Evolutionary conservation across 2,797 vertebrate genomes (phyloP), one percentile per base, ranked within the genome.

Genomic region (Glossophaga mutica): DNA sequence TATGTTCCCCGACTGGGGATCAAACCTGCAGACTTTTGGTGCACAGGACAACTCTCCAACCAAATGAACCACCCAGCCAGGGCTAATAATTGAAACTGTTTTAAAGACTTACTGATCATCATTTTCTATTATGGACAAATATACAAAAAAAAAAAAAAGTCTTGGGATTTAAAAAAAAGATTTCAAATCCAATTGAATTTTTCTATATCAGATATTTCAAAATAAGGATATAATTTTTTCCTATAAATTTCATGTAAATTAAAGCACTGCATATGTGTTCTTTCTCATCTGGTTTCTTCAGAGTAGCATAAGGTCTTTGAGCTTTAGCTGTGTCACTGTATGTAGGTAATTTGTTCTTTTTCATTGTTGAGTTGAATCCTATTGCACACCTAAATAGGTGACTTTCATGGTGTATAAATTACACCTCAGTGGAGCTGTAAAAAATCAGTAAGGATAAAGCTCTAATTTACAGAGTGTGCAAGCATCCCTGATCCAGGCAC

Each of bases 201-300:
- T 70, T 89, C 59, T 26, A 6, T 50, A 44, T 44, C 71, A 19
- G 32, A 14, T 39, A 52, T 81, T 71, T 74, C 67, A 84, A 83
- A 91, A 29, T 62, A 89, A 50, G 50, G 9, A 29, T 10, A 10
- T 3, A 22, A 4, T 1, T 48, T 70, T 76, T 42, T 71, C 9
- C 50, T 52, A 67, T 74, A 82, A 89, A 50, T 22, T 10, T 37
- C 48, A 55, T 14, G 3, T 16, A 16, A 76, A 34, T 70, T 29
- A 55, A 78, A 42, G 46, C 7, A 2, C 6, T 16, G 4, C 29
- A 1, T 3, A 0, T 9, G 32, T 29, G 4, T 4, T 0, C 6
- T 16, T 32, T 34, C 24, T 26, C 22, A 9, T 19, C 44, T 22
- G 59, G 19, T 32, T 50, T 70, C 50, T 78, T 21, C 32, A 21